These are phyloP conservation scores for Diplosoma virens DNA, from an alignment of 23 tunicate species.

Conservation along the genomic window DNA sequence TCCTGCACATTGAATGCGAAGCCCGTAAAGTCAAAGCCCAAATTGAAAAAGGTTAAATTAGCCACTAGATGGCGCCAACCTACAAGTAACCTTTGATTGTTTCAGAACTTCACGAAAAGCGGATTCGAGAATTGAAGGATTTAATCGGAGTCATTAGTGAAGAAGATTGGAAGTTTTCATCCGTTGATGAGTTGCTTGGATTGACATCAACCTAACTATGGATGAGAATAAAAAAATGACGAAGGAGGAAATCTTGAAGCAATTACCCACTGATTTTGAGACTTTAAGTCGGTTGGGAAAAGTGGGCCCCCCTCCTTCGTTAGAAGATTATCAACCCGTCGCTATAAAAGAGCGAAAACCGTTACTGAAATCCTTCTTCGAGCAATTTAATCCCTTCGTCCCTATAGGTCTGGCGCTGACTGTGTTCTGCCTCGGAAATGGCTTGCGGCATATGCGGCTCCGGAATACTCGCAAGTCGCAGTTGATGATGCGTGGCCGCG, in stretches of 20 bases:
- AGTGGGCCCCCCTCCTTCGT: slow-evolving; percentile 44
- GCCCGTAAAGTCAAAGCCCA: slow-evolving; percentile 48
- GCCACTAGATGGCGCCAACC: background rate
- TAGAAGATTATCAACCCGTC: slow-evolving; percentile 42
- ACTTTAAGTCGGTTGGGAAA: slow-evolving; percentile 31
- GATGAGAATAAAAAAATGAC: slow-evolving; percentile 19
- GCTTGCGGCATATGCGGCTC: slow-evolving; percentile 53
- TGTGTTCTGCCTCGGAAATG: slow-evolving; percentile 57
- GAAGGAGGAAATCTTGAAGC: slow-evolving; percentile 66
- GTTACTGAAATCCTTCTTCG: slow-evolving; percentile 7
- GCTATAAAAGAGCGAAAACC: background rate
- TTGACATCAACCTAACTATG: slow-evolving; percentile 25
- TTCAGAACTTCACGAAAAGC: slow-evolving; percentile 62
- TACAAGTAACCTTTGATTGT: background rate
- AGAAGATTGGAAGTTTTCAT: slow-evolving; percentile 72
- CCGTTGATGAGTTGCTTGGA: slow-evolving; percentile 45
- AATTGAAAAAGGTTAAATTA: slow-evolving; percentile 40
- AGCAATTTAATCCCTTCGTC: slow-evolving; percentile 66
- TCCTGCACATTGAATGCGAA: slow-evolving; percentile 64
- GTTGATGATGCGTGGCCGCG: slow-evolving; percentile 86
- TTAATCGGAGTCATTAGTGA: slow-evolving; percentile 28
- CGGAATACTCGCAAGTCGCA: slow-evolving; percentile 48
- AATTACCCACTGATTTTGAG: slow-evolving; percentile 70
- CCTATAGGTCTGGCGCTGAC: slow-evolving; percentile 72
- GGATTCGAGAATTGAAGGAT: slow-evolving; percentile 56